These are phyloP conservation scores for Pterostichus madidus DNA, from an alignment of 2,888 invertebrate genomes.

Conservation along the genomic window DNA sequence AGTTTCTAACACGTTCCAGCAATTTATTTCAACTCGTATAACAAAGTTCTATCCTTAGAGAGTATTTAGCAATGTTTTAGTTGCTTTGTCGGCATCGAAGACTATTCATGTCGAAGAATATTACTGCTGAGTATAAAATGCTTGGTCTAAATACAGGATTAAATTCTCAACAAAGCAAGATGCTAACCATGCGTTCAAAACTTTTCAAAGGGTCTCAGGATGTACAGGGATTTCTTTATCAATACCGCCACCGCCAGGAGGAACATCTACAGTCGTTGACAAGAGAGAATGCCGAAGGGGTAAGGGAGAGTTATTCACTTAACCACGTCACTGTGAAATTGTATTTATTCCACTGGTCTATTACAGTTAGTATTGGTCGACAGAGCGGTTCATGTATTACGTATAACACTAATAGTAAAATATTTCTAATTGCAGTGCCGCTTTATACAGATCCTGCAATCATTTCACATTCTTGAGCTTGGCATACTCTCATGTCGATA, in stretches of 20 bases:
- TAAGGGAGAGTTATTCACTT: too few species aligned
- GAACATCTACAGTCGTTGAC: too few species aligned
- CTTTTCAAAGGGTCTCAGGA: neutral
- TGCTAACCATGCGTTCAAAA: conserved; percentile 22
- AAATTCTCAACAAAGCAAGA: neutral
- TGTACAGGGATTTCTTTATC: conserved; percentile 17
- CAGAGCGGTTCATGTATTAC: too few species aligned
- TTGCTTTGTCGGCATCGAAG: conserved; percentile 7
- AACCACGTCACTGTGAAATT: too few species aligned
- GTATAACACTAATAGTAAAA: too few species aligned
- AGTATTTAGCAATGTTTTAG: conserved; percentile 9
- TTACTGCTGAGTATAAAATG: neutral
- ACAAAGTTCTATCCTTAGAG: neutral
- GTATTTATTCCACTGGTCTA: too few species aligned
- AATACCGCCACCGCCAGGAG: neutral
- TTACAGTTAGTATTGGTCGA: too few species aligned
- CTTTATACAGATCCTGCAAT: too few species aligned
- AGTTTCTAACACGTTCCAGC: conserved; percentile 30
- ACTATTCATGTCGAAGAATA: conserved; percentile 5
- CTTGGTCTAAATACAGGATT: conserved; percentile 22
- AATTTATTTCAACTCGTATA: neutral
- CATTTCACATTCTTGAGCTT: too few species aligned
- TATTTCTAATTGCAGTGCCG: too few species aligned
- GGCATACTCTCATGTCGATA: too few species aligned
- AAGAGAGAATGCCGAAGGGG: too few species aligned